Evolutionary conservation across 2,113 vertebrate genomes (phyloP), one percentile per base, ranked within the genome.

Genomic region (Pollachius pollachius): DNA sequence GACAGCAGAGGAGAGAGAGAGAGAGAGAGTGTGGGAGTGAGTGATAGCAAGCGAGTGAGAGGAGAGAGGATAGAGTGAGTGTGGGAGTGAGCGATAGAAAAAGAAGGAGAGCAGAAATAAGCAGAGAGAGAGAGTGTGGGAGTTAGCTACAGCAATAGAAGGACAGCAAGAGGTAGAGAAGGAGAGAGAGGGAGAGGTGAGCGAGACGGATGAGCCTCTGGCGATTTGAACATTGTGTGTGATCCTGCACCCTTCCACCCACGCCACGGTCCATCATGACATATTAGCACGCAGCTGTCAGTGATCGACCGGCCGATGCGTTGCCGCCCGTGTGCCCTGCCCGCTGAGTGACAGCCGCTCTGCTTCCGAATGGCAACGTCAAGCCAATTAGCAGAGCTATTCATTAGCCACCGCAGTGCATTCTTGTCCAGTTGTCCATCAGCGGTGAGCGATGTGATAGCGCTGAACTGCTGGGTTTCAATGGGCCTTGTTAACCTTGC

Each of bases 281-380:
- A 83, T 80, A 91, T 91, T 86, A 88, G 75, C 61, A 68, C 79
- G 76, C 66, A 65, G 73, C 73, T 52, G 82, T 74, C 72, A 73
- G 79, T 67, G 78, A 85, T 87, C 69, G 73, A 89, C 89, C 86
- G 69, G 60, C 62, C 72, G 83, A 83, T 85, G 83, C 84, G 85
- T 83, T 88, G 84, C 89, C 88, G 88, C 12, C 85, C 81, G 84
- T 83, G 80, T 83, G 74, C 65, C 62, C 65, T 27, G 9, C 41
- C 2, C 8, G 66, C 80, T 85, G 88, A 92, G 72, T 82, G 88
- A 89, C 85, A 79, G 74, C 78, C 84, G 81, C 79, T 83, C 77
- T 77, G 69, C 82, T 68, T 65, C 76, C 83, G 69, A 71, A 13
- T 48, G 41, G 80, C 82, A 73, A 75, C 85, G 75, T 76, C 84